Percentiles rank a stretch among this genome's conserved stretches.
These are phyloP conservation scores for Drosophila punjabiensis DNA, from an alignment of 1,140 invertebrate genomes.

Conservation along the genomic window DNA sequence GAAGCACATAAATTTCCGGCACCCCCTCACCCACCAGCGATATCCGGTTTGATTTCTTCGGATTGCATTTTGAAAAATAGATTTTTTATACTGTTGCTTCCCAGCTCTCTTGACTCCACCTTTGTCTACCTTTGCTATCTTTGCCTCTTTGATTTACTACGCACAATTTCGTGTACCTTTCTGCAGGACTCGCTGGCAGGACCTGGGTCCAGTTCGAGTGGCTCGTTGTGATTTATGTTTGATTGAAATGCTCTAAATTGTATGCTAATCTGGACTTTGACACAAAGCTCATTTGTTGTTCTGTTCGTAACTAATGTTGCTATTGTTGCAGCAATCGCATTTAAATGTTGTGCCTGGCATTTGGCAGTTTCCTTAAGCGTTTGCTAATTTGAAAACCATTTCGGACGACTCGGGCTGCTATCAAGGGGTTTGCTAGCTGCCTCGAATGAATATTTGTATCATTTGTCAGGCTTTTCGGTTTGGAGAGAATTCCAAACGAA, in stretches of 20 bases:
- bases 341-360: constrained; percentile 41
- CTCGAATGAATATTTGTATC: constrained; percentile 5
- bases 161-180: constrained; percentile 67
- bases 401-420: constrained; percentile 7
- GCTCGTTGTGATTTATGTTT: constrained; percentile 73
- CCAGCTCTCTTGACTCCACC: background rate
- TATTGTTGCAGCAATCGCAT: constrained; percentile 29
- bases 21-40: constrained; percentile 12
- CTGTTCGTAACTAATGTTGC: background rate
- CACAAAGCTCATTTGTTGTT: constrained; percentile 61
- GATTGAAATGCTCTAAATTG: constrained; percentile 79
- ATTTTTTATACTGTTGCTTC: constrained; percentile 68
- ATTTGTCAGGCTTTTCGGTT: constrained; percentile 42
- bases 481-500: background rate
- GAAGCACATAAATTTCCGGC: constrained; percentile 78
- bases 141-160: constrained; percentile 63
- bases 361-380: constrained; percentile 53
- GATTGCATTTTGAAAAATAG: constrained; percentile 78
- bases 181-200: constrained; percentile 4
- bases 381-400: constrained; percentile 65
- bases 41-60: constrained; percentile 65
- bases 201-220: constrained; percentile 37
- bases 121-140: constrained; percentile 10
- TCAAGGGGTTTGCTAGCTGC: constrained; percentile 28
- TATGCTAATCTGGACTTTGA: constrained; percentile 68